These are phyloP conservation scores for Tetramorium alpestre DNA, from an alignment of 1,140 invertebrate genomes.

Conservation along the genomic window DNA sequence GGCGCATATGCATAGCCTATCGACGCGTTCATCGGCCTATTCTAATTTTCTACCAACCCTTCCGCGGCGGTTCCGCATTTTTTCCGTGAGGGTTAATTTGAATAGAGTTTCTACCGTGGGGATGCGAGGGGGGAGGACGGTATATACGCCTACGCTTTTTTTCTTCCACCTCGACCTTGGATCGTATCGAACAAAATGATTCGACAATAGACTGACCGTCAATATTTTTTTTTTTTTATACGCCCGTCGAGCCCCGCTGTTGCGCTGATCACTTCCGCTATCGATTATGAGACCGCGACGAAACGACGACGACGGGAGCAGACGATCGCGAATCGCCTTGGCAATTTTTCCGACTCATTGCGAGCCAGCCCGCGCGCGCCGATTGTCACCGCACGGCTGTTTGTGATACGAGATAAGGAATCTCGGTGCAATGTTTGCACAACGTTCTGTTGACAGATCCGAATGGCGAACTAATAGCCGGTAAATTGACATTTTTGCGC, in stretches of 20 bases:
- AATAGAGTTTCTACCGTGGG: conserved; percentile 75
- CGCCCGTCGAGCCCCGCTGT: background rate
- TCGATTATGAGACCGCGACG: background rate
- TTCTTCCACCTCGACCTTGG: conserved; percentile 14
- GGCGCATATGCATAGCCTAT: conserved; percentile 80
- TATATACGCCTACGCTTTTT: conserved; percentile 77
- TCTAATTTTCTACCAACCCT: conserved; percentile 80
- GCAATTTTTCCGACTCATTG: conserved; percentile 68
- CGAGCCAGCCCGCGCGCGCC: conserved; percentile 28
- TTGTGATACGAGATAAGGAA: conserved; percentile 71
- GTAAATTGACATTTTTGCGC: conserved; percentile 44
- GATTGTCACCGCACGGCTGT: conserved; percentile 66
- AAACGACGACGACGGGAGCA: background rate
- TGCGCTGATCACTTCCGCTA: conserved; percentile 34
- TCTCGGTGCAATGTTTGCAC: conserved; percentile 69
- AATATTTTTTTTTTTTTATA: conserved; percentile 36
- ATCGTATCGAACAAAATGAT: conserved; percentile 49
- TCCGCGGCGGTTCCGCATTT: conserved; percentile 70
- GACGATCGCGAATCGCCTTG: conserved; percentile 58
- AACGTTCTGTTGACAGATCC: conserved; percentile 65
- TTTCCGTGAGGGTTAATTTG: conserved; percentile 85
- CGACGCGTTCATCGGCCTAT: conserved; percentile 73
- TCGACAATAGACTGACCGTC: conserved; percentile 37
- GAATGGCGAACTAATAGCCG: conserved; percentile 53
- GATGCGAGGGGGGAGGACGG: conserved; percentile 24